A percentile compares a stretch with the other conserved stretches of the same genome.
phyloP scores from a whole-genome alignment of 2,888 invertebrate genomes.

The Drosophila nigricruria region DNA sequence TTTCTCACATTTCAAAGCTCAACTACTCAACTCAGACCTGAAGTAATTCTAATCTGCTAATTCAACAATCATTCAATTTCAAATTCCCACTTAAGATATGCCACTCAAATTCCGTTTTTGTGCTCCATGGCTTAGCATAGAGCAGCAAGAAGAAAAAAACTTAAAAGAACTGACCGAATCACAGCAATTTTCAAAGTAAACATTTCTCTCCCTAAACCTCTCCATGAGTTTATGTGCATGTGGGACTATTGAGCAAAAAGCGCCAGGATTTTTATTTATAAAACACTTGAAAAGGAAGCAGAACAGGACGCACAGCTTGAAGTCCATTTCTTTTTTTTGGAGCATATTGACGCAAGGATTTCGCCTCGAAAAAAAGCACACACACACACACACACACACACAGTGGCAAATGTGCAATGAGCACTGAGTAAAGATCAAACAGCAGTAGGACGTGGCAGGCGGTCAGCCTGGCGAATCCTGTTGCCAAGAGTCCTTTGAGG shows the following conservation, averaged over 20 bases:
- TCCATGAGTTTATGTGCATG: slow-evolving; percentile 5
- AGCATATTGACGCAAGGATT: slow-evolving; percentile 73
- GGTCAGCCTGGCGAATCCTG: slow-evolving; percentile 28
- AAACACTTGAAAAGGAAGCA: slow-evolving; percentile 71
- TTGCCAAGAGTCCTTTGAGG: slow-evolving; percentile 47
- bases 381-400: slow-evolving; percentile 13
- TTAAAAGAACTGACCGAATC: slow-evolving; percentile 62
- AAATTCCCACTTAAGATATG: slow-evolving; percentile 57
- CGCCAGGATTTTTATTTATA: slow-evolving; percentile 70
- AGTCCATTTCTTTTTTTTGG: slow-evolving; percentile 34
- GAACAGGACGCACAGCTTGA: slow-evolving; percentile 50
- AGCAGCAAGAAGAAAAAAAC: slow-evolving; percentile 23
- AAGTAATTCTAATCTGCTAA: slow-evolving; percentile 64
- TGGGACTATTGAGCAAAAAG: slow-evolving; percentile 49
- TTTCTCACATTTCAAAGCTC: neutral
- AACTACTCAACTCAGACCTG: neutral
- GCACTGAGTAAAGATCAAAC: slow-evolving; percentile 69
- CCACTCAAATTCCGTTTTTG: slow-evolving; percentile 43
- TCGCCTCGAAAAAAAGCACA: slow-evolving; percentile 32
- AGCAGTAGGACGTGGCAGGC: slow-evolving; percentile 49
- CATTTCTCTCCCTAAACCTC: slow-evolving; percentile 44
- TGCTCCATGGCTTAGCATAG: slow-evolving; percentile 20
- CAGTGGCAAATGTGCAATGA: slow-evolving; percentile 65
- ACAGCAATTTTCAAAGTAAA: slow-evolving; percentile 77
- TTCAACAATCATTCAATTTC: slow-evolving; percentile 71